Base-by-base conservation (phyloP, 2,113 vertebrate species). In the Sakesphorus luctuosus region DNA sequence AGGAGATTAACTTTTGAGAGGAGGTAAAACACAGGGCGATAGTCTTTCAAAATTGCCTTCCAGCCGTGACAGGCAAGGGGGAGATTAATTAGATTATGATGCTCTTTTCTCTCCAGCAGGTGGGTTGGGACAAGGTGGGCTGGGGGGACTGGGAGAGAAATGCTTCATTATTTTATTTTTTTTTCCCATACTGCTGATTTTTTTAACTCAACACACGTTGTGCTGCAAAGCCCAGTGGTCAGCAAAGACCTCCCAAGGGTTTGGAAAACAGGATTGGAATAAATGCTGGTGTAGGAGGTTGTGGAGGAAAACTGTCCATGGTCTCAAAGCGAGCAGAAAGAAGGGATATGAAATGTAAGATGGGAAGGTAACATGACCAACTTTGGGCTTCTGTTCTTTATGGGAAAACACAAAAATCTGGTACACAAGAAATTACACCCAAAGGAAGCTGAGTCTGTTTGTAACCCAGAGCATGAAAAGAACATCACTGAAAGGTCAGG, bases 1-100 rank as follows among this genome's bases (percentile, higher is more conserved):
- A 97, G 95, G 96, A 97, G 97, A 98, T 98, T 97, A 97, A 91
- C 93, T 97, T 93, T 19, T 3, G 20, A 93, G 95, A 90, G 9
- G 35, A 91, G 91, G 66, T 95, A 78, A 97, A 97, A 96, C 94
- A 95, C 84, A 96, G 69, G 96, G 84, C 0, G 90, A 95, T 96
- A 97, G 95, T 95, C 94, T 97, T 98, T 96, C 96, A 96, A 81
- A 96, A 94, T 78, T 95, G 96, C 96, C 96, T 97, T 88, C 96
- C 93, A 96, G 96, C 95, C 8, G 50, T 93, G 92, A 96, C 96
- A 97, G 91, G 96, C 96, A 72, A 36, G 18, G 84, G 87, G 90
- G 93, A 91, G 78, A 92, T 97, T 95, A 97, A 97, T 97, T 84
- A 96, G 96, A 96, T 97, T 97, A 97, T 18, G 55, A 89, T 97